These are phyloP conservation scores for Sterrhoptilus dennistouni DNA, from an alignment of 2,113 vertebrate genomes.

Conservation along the genomic window DNA sequence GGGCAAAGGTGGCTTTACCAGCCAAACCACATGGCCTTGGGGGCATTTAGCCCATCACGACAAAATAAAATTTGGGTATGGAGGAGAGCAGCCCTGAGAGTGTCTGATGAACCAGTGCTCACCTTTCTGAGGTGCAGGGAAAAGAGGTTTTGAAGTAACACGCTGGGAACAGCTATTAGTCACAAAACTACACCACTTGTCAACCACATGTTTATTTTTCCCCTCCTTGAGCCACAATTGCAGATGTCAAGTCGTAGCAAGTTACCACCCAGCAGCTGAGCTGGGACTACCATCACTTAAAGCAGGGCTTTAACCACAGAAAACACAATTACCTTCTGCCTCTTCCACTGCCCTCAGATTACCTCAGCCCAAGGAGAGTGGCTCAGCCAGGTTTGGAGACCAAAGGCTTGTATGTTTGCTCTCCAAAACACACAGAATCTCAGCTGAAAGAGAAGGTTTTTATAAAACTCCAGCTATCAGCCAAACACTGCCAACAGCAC, in stretches of 20 bases:
- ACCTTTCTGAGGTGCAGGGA: neutral
- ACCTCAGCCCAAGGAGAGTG: neutral
- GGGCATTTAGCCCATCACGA: neutral
- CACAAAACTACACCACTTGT: neutral
- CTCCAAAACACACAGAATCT: neutral
- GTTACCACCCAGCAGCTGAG: neutral
- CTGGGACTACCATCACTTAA: neutral
- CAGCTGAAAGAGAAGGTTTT: neutral
- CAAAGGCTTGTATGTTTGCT: neutral
- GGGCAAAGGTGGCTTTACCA: neutral
- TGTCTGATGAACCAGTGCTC: neutral
- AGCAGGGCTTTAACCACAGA: neutral
- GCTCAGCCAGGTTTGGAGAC: neutral
- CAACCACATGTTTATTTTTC: neutral
- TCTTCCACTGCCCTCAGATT: neutral
- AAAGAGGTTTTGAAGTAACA: neutral
- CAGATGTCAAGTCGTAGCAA: neutral
- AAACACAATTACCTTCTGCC: neutral
- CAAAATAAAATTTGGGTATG: neutral
- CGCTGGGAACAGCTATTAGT: neutral
- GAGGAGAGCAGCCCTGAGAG: fast-evolving
- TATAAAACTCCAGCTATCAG: neutral
- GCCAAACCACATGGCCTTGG: neutral
- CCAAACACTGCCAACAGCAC: neutral
- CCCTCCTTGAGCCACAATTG: neutral